These are phyloP conservation scores for Stegastes partitus DNA, from an alignment of 2,113 vertebrate species.

Conservation along the genomic window DNA sequence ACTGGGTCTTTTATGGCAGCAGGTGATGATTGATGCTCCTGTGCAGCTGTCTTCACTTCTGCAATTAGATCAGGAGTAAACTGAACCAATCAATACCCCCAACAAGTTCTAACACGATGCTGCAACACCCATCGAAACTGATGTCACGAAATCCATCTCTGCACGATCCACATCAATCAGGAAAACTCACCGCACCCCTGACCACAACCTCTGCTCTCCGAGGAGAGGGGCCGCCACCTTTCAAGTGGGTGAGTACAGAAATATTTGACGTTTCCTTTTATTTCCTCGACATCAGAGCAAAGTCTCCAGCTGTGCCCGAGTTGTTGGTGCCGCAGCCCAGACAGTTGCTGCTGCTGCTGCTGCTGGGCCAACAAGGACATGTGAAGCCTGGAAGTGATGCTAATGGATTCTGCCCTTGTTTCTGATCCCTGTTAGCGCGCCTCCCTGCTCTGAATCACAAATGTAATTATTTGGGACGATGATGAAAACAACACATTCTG, in stretches of 20 bases:
- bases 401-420: conserved; percentile 53
- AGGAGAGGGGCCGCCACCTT: neutral
- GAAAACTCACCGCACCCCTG: neutral
- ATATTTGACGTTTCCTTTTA: conserved; percentile 2
- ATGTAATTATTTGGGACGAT: conserved; percentile 31
- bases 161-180: neutral
- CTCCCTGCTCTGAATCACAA: conserved; percentile 33
- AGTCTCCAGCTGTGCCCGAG: conserved; percentile 25
- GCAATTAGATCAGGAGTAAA: too few relatives aligned
- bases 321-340: neutral
- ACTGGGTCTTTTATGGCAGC: too few relatives aligned
- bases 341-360: neutral
- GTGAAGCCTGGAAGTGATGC: conserved; percentile 45
- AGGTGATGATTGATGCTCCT: too few relatives aligned
- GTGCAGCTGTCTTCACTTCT: too few relatives aligned
- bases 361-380: conserved; percentile 24
- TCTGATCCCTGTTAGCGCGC: conserved; percentile 43
- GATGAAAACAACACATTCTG: conserved; percentile 4
- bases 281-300: conserved; percentile 1
- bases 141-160: neutral
- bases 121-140: neutral
- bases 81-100: too few relatives aligned
- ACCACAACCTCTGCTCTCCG: neutral
- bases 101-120: too few relatives aligned
- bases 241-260: neutral